Percentiles rank a stretch among this genome's conserved stretches.
phyloP scores from a whole-genome alignment of 2,888 invertebrate genomes.

The Eupeodes luniger region DNA sequence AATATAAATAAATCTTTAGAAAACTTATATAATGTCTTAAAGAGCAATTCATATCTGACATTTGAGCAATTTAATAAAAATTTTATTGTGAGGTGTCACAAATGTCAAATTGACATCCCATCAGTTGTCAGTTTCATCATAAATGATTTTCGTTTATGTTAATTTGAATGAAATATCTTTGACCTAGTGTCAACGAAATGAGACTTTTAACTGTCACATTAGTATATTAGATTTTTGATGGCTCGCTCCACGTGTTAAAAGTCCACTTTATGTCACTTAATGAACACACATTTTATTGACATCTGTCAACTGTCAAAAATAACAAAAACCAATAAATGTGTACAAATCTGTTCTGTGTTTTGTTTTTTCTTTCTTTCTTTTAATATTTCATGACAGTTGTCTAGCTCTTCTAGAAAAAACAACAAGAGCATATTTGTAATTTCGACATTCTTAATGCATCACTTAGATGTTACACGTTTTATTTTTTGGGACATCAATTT shows the following conservation, averaged over 20 bases:
- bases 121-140: too few species aligned
- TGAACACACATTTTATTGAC: constrained; percentile 5
- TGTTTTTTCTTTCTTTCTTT: neutral
- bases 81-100: neutral
- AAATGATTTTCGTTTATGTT: neutral
- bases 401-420: neutral
- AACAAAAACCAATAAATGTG: neutral
- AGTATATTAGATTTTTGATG: neutral
- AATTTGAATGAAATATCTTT: too few species aligned
- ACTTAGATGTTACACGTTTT: constrained; percentile 27
- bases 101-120: constrained; percentile 1
- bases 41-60: neutral
- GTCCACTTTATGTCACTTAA: constrained; percentile 7
- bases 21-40: too few species aligned
- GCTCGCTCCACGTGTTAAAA: neutral
- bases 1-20: too few species aligned
- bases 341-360: constrained; percentile 7
- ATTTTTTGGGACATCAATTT: constrained; percentile 38
- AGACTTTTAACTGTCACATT: constrained; percentile 18
- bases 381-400: constrained; percentile 6
- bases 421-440: neutral
- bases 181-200: neutral
- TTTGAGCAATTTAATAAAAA: neutral
- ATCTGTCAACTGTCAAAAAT: constrained; percentile 26
- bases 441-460: constrained; percentile 34